Conservation (phyloP, 2,797 vertebrate species). For the Pseudopleuronectes americanus region DNA sequence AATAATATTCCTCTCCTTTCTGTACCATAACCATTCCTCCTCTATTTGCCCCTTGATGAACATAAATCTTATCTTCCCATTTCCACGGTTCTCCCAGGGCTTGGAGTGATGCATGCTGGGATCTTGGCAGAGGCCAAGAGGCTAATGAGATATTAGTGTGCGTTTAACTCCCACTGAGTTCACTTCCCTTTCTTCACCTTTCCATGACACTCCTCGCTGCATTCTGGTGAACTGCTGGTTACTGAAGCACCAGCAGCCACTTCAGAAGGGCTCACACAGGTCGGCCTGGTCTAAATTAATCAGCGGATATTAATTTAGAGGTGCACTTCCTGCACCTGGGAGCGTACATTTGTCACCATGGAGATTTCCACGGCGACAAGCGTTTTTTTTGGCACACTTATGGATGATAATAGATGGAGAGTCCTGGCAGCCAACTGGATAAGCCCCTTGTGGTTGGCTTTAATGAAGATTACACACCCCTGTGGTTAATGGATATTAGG, state of each 20-base stretch:
- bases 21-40: conserved; percentile 3
- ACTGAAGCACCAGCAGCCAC: conserved; percentile 64
- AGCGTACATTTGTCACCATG: conserved; percentile 66
- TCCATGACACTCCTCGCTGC: conserved; percentile 50
- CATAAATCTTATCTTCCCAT: conserved; percentile 62
- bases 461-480: conserved; percentile 80
- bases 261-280: conserved; percentile 51
- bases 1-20: conserved; percentile 59
- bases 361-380: conserved; percentile 64
- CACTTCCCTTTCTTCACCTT: conserved; percentile 70
- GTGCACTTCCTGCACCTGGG: conserved; percentile 66
- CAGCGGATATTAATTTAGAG: conserved; percentile 81
- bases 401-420: conserved; percentile 70
- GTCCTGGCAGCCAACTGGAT: conserved; percentile 75
- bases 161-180: conserved; percentile 87
- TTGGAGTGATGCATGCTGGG: conserved; percentile 74
- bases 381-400: conserved; percentile 69
- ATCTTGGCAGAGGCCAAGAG: conserved; percentile 79
- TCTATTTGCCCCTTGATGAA: conserved; percentile 48
- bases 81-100: conserved; percentile 55
- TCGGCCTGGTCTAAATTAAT: conserved; percentile 71
- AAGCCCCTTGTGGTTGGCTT: conserved; percentile 77
- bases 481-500: conserved; percentile 79
- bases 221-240: conserved; percentile 48
- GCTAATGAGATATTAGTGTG: conserved; percentile 93